Evolutionary conservation across 2,113 vertebrate genomes (phyloP).

Genomic region (Shinisaurus crocodilurus): DNA sequence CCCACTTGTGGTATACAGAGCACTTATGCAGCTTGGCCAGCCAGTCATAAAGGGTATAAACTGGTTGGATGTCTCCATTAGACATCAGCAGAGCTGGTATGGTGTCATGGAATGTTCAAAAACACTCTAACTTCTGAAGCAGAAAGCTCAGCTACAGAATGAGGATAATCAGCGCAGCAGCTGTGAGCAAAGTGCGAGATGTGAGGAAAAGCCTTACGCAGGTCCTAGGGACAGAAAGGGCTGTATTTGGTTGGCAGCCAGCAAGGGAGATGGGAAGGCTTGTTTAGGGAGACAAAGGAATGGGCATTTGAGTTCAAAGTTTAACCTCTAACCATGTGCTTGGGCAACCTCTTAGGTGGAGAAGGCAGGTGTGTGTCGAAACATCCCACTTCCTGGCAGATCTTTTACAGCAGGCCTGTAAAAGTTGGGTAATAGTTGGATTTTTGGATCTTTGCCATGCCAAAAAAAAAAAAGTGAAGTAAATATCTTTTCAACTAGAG

Average conservation of each 20-base stretch:
- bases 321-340: too few relatives aligned
- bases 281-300: background rate
- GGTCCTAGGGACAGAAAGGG: background rate
- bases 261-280: background rate
- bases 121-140: background rate
- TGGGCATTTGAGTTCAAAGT: background rate
- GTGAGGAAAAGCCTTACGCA: too few relatives aligned
- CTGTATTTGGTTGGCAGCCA: background rate
- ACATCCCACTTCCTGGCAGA: background rate
- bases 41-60: background rate
- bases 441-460: background rate
- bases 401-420: background rate
- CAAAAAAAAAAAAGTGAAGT: too few relatives aligned
- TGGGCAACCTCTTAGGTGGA: background rate
- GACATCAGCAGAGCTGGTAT: background rate
- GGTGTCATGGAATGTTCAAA: background rate
- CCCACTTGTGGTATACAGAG: background rate
- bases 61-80: background rate
- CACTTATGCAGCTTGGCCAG: background rate
- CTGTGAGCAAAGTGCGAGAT: background rate
- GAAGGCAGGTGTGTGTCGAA: too few relatives aligned
- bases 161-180: background rate
- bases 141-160: background rate
- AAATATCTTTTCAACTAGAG: too few relatives aligned
- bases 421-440: background rate